Conservation (phyloP, 53 echinoderm and acorn worm species). For the Crossaster papposus region DNA sequence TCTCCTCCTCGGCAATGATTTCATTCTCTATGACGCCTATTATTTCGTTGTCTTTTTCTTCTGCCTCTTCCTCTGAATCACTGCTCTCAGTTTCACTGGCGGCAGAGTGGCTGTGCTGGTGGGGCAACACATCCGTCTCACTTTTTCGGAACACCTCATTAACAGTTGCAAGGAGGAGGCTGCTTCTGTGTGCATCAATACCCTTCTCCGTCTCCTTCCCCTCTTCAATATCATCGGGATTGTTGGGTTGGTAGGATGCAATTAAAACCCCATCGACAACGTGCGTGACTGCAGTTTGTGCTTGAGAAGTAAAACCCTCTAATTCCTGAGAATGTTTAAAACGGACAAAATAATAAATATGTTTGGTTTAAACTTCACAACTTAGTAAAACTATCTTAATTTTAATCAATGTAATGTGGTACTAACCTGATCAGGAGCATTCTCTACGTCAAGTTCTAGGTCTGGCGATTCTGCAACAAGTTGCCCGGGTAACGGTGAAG, state of each 20-base stretch:
- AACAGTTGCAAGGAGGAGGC: conserved; percentile 37
- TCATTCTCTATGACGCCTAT: conserved; percentile 89
- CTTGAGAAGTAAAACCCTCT: neutral
- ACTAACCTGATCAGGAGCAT: neutral
- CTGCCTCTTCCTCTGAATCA: conserved; percentile 50
- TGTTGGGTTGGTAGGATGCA: neutral
- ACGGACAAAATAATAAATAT: neutral
- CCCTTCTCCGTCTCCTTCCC: neutral
- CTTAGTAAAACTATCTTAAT: too few species aligned
- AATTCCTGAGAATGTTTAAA: neutral
- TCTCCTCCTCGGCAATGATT: conserved; percentile 66
- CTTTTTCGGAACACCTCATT: conserved; percentile 52
- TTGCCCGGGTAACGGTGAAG: conserved; percentile 1
- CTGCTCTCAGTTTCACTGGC: conserved; percentile 53
- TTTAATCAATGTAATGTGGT: too few species aligned
- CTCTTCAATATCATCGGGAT: neutral
- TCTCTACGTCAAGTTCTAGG: neutral
- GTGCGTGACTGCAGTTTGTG: conserved; percentile 29
- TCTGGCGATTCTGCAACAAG: neutral
- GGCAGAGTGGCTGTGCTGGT: neutral
- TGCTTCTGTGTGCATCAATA: conserved; percentile 5
- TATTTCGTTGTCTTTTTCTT: conserved; percentile 62
- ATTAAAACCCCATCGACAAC: conserved; percentile 4
- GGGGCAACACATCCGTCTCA: conserved; percentile 15
- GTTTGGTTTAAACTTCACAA: neutral